These are phyloP conservation scores for Lasioglossum lativentre DNA, from an alignment of 2,888 invertebrate genomes.

Conservation along the genomic window DNA sequence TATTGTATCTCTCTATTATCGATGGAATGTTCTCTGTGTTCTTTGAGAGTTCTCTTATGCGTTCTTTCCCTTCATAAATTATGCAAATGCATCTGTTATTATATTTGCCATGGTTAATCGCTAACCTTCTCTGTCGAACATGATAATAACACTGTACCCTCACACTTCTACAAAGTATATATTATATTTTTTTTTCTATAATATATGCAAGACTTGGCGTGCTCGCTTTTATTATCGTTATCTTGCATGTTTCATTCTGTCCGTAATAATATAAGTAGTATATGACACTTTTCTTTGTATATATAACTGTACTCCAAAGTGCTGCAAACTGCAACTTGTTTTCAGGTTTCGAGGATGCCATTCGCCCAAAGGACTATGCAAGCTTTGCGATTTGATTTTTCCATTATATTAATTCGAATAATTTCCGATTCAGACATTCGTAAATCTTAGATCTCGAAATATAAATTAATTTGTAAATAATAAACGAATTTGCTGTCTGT, in stretches of 20 bases:
- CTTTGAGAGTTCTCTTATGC: constrained; percentile 10
- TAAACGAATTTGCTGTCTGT: constrained; percentile 49
- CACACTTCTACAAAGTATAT: constrained; percentile 77
- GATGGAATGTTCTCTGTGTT: constrained; percentile 76
- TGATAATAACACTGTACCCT: constrained; percentile 75
- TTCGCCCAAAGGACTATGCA: constrained; percentile 58
- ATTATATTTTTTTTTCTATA: constrained; percentile 78
- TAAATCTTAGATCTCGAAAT: constrained; percentile 21
- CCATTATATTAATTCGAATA: constrained; percentile 12
- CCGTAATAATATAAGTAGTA: constrained; percentile 61
- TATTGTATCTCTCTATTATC: constrained; percentile 56
- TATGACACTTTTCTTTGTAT: constrained; percentile 55
- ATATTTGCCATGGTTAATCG: constrained; percentile 56
- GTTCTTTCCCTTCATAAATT: constrained; percentile 42
- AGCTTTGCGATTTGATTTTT: constrained; percentile 35
- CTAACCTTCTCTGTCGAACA: constrained; percentile 67
- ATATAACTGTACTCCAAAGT: constrained; percentile 57
- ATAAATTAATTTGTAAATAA: constrained; percentile 33
- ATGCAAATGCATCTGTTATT: constrained; percentile 54
- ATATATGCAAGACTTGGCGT: constrained; percentile 73
- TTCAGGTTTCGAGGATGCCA: constrained; percentile 43
- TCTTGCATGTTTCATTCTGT: constrained; percentile 47
- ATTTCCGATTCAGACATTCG: constrained; percentile 12
- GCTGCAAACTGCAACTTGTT: constrained; percentile 49
- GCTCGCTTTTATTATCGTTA: constrained; percentile 57